These are phyloP conservation scores for Drosophila multiciliata DNA, from an alignment of 2,888 invertebrate genomes.

Conservation along the genomic window DNA sequence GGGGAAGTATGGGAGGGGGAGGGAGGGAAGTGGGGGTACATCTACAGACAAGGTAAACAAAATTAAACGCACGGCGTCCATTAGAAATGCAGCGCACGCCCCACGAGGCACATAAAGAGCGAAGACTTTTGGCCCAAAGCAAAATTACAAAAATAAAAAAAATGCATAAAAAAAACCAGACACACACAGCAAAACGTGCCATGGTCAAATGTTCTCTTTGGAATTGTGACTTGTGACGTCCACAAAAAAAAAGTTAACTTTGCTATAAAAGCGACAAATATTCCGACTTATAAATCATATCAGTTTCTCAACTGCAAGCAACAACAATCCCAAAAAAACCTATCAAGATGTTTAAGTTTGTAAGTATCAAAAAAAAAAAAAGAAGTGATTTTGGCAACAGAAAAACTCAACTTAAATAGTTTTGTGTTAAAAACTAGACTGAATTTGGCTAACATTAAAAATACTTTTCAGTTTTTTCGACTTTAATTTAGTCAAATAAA, in stretches of 20 bases:
- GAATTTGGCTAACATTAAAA: neutral
- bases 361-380: constrained; percentile 61
- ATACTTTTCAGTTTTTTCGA: neutral
- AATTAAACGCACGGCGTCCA: constrained; percentile 24
- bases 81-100: constrained; percentile 70
- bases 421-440: neutral
- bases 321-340: constrained; percentile 36
- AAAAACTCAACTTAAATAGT: neutral
- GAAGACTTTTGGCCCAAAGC: constrained; percentile 51
- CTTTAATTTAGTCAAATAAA: neutral
- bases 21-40: neutral
- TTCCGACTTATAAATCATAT: constrained; percentile 57
- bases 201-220: constrained; percentile 48
- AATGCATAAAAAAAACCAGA: constrained; percentile 3
- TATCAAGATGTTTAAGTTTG: constrained; percentile 83
- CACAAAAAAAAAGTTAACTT: constrained; percentile 1
- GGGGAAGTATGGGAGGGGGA: neutral
- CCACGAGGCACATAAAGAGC: constrained; percentile 64
- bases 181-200: constrained; percentile 50
- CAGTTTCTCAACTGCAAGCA: constrained; percentile 68
- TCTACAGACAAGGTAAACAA: constrained; percentile 38
- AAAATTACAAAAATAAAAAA: constrained; percentile 50
- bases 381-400: neutral
- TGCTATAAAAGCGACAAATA: constrained; percentile 68
- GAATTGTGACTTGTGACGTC: constrained; percentile 45